A percentile compares a stretch with the other conserved stretches of the same genome.
phyloP scores from a whole-genome alignment of 2,888 invertebrate genomes.

The Chloromyia formosa region DNA sequence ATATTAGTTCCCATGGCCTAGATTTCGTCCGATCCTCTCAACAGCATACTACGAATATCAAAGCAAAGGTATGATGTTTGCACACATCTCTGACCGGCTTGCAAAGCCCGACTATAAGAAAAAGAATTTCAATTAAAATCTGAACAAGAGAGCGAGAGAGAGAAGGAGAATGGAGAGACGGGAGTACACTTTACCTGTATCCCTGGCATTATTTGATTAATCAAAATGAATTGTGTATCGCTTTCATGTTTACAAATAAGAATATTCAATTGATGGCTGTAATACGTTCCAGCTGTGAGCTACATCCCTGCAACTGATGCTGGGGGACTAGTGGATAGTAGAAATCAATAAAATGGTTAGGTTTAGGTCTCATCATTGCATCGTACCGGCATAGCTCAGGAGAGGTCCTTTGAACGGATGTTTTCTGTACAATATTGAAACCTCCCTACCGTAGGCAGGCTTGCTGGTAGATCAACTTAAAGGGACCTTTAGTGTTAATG shows the following conservation, averaged over 20 bases:
- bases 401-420: constrained; percentile 2
- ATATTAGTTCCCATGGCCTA: not conserved
- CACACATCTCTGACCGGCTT: not conserved
- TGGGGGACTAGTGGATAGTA: too few relatives aligned
- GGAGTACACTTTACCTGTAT: too few relatives aligned
- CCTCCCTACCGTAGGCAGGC: not conserved
- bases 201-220: constrained; percentile 30
- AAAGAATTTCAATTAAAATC: constrained; percentile 18
- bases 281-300: not conserved
- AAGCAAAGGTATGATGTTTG: too few relatives aligned
- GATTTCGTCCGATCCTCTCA: not conserved
- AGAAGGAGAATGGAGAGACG: not conserved
- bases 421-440: not conserved
- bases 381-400: not conserved
- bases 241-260: constrained; percentile 34
- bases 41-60: too few relatives aligned
- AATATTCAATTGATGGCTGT: constrained; percentile 26
- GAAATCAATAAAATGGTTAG: constrained; percentile 13
- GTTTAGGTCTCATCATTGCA: not conserved
- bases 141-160: not conserved
- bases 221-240: constrained; percentile 33
- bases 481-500: constrained; percentile 35
- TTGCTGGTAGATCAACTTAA: not conserved
- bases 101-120: not conserved
- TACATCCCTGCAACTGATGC: not conserved